A percentile compares a stretch with the other conserved stretches of the same genome.
Conservation (phyloP, 37 sponge, comb jelly and placozoan genomes). For the Petrosia ficiformis region DNA sequence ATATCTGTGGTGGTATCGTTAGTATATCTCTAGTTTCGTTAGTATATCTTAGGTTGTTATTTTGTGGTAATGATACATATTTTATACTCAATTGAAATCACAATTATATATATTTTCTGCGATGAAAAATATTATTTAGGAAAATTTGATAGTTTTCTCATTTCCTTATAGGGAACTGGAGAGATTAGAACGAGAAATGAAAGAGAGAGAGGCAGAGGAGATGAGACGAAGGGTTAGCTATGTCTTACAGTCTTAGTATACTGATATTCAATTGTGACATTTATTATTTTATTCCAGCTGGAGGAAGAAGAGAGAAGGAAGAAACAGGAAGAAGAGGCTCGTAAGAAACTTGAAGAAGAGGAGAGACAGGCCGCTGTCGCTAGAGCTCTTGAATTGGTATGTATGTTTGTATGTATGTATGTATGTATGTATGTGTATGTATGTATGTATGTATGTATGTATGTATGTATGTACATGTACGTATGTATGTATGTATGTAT, state of each 20-base stretch:
- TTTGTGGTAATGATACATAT: too few relatives aligned
- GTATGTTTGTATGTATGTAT: not conserved
- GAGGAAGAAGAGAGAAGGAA: conserved; percentile 68
- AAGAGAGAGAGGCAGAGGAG: conserved; percentile 75
- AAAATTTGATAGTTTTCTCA: not conserved
- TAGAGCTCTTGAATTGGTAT: not conserved
- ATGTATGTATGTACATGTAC: too few relatives aligned
- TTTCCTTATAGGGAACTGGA: conserved; percentile 72
- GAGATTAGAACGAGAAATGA: conserved; percentile 82
- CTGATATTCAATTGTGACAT: not conserved
- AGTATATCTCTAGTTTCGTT: too few relatives aligned
- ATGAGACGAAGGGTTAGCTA: conserved; percentile 69
- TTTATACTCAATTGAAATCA: too few relatives aligned
- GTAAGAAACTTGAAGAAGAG: not conserved
- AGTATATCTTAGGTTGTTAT: too few relatives aligned
- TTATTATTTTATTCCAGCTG: conserved; percentile 27
- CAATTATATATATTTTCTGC: too few relatives aligned
- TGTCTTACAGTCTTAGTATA: too few relatives aligned
- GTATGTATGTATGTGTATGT: not conserved
- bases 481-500: too few relatives aligned
- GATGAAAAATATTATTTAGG: too few relatives aligned
- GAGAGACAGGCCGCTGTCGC: not conserved
- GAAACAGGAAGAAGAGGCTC: conserved; percentile 51
- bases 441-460: too few relatives aligned
- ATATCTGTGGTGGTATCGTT: too few relatives aligned